Evolutionary conservation across 2,888 invertebrate species (phyloP).

Genomic region (Oscheius sp.): DNA sequence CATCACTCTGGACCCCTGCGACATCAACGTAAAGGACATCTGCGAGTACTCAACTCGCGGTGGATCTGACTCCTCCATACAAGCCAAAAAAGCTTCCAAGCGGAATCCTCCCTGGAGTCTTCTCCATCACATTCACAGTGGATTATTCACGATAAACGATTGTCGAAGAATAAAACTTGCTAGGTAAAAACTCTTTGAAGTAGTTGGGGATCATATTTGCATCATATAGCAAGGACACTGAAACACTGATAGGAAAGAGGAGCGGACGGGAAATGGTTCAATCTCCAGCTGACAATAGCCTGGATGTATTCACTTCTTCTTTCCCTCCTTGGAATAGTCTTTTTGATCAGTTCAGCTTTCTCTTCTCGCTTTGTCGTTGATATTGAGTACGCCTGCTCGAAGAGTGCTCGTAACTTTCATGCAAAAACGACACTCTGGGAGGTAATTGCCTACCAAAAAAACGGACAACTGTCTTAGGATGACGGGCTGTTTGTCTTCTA

Average conservation of each 20-base stretch:
- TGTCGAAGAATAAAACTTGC: background rate
- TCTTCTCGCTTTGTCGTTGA: conserved; percentile 8
- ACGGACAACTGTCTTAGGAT: background rate
- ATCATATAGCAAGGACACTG: conserved; percentile 3
- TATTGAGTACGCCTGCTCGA: background rate
- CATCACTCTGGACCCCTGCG: background rate
- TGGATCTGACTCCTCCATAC: background rate
- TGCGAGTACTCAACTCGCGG: background rate
- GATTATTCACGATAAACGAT: background rate
- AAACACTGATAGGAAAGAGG: background rate
- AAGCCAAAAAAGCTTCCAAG: background rate
- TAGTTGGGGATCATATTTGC: conserved; percentile 6
- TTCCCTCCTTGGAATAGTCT: background rate
- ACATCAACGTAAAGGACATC: background rate
- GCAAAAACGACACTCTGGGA: conserved; percentile 14
- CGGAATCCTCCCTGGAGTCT: background rate
- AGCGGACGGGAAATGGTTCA: background rate
- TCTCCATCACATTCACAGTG: background rate
- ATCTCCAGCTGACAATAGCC: background rate
- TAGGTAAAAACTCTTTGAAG: no score
- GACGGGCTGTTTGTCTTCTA: conserved; percentile 9
- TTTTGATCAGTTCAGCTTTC: background rate
- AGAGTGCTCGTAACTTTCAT: background rate
- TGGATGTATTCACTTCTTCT: background rate
- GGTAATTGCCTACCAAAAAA: background rate